Evolutionary conservation across 2,888 invertebrate genomes (phyloP), one percentile per base, ranked within the genome.

Genomic region (Patella caerulea): DNA sequence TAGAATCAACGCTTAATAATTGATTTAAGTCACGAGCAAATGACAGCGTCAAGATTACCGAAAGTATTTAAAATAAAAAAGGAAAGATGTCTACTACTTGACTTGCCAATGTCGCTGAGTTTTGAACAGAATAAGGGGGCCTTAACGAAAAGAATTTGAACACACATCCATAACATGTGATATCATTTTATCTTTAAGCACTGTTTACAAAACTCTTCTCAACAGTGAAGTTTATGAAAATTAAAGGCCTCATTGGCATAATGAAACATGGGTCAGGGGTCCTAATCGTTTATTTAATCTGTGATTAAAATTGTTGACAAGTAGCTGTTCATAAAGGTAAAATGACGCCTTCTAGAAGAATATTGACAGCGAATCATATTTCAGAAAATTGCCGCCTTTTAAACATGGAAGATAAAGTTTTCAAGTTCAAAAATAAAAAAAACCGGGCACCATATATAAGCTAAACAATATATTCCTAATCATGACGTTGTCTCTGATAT

Each of bases 301-400:
- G 65, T 65, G 65, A 65, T 65, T 65, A 65, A 65, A 65, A 65
- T 65, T 65, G n/a, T 19, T 65, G 65, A 65, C 24, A 24, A 65
- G 24, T 65, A 65, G 45, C 24, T 24, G 65, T 65, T 65, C 11
- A 65, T 65, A 65, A 65, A 24, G 65, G n/a, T 65, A n/a, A 65
- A 65, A 65, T 65, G 24, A n/a, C 65, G 19, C n/a, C n/a, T 65
- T 24, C 19, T 24, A 24, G 24, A 65, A n/a, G 24, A 12, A n/a
- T 24, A 19, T 24, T 24, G 65, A 24, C 65, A 65, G 24, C n/a
- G 65, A 65, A 65, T 65, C 65, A 12, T 24, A 65, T 24, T 65
- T 65, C 24, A 24, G 65, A 14, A 65, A n/a, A 65, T 24, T 65
- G 65, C 7, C 65, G 45, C 45, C 45, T 45, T 45, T 45, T 45